These are phyloP conservation scores for Crocodylus rhombifer DNA, from an alignment of 2,797 vertebrate genomes.

Conservation along the genomic window DNA sequence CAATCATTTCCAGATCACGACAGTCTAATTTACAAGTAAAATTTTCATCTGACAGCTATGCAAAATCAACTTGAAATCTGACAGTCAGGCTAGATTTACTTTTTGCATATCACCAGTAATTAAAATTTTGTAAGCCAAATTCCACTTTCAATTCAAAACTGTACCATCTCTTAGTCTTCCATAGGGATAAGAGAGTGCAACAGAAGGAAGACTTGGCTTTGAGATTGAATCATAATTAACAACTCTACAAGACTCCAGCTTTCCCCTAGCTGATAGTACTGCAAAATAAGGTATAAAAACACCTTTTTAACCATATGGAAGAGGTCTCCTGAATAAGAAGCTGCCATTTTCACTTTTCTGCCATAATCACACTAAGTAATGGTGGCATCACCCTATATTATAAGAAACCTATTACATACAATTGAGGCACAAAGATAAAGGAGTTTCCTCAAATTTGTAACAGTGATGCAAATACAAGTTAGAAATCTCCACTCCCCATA, in stretches of 20 bases:
- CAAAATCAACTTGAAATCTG: background rate
- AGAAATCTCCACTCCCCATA: background rate
- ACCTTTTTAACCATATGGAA: background rate
- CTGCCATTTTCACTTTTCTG: background rate
- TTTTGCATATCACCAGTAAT: background rate
- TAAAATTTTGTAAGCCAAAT: background rate
- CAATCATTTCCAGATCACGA: background rate
- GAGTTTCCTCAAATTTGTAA: background rate
- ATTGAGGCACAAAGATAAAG: background rate
- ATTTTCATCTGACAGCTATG: too few relatives aligned
- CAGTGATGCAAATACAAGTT: background rate
- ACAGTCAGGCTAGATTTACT: background rate
- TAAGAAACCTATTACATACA: background rate
- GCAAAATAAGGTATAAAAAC: background rate
- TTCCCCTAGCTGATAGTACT: background rate
- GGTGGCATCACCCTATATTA: too few relatives aligned
- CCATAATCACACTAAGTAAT: background rate
- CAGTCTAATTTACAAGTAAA: conserved; percentile 2
- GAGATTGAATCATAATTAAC: background rate
- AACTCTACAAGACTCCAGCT: background rate
- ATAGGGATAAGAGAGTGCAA: background rate
- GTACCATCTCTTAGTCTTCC: background rate
- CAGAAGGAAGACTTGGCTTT: background rate
- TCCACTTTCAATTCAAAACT: background rate
- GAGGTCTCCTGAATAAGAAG: background rate